Conservation (phyloP, 2,797 vertebrate genomes). For the Lithobates sylvaticus region DNA sequence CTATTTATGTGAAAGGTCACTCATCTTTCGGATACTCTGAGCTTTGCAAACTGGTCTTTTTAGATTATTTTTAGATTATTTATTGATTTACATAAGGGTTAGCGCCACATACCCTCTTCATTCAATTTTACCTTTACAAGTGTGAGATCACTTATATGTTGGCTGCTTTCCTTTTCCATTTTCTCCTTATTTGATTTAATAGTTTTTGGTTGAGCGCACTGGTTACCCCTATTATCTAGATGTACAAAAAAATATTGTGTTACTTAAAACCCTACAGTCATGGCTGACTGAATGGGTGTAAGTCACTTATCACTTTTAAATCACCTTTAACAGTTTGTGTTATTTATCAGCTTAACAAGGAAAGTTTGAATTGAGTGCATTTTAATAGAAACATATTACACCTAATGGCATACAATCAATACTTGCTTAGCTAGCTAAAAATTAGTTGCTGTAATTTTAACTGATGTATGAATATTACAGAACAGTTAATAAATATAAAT, state of each 20-base stretch:
- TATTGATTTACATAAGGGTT: no score
- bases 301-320: slow-evolving; percentile 59
- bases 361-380: slow-evolving; percentile 59
- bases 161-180: no score
- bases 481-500: slow-evolving; percentile 1
- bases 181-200: no score
- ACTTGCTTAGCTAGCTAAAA: slow-evolving; percentile 34
- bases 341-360: slow-evolving; percentile 58
- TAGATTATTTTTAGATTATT: no score
- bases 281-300: slow-evolving; percentile 50
- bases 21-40: no score
- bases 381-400: slow-evolving; percentile 58
- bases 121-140: no score
- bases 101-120: no score
- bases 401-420: slow-evolving; percentile 54
- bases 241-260: slow-evolving; percentile 53
- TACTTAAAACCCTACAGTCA: slow-evolving; percentile 57
- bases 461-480: slow-evolving; percentile 3
- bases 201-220: no score
- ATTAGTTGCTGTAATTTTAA: not conserved
- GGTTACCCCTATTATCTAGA: no score
- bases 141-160: no score
- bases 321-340: slow-evolving; percentile 52
- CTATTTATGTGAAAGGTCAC: no score
- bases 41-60: no score